Conservation (phyloP, 1,140 invertebrate genomes). For the Cydia strobilella region DNA sequence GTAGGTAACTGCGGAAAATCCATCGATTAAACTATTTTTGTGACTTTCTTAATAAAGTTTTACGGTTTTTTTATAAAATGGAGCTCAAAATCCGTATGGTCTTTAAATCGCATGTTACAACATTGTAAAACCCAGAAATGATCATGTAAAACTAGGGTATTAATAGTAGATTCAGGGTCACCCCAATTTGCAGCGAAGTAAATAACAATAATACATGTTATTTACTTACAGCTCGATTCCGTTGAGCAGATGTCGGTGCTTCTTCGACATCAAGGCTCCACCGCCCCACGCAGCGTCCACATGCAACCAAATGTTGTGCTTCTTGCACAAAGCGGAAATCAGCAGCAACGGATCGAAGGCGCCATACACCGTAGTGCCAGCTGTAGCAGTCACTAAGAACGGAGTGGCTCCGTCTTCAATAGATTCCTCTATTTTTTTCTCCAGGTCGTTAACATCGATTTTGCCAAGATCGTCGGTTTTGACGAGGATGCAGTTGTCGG, state of each 20-base stretch:
- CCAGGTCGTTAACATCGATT: constrained; percentile 88
- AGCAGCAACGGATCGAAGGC: constrained; percentile 94
- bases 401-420: constrained; percentile 86
- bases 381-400: constrained; percentile 94
- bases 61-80: too few species aligned
- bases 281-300: constrained; percentile 98
- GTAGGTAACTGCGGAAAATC: too few species aligned
- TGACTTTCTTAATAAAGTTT: too few species aligned
- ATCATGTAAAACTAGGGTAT: neutral
- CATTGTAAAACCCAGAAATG: neutral
- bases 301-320: constrained; percentile 95
- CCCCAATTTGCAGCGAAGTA: too few species aligned
- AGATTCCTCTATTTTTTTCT: constrained; percentile 84
- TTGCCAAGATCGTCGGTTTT: constrained; percentile 87
- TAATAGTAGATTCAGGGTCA: too few species aligned
- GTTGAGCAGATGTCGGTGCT: constrained; percentile 87
- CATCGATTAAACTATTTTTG: too few species aligned
- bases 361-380: constrained; percentile 91
- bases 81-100: neutral
- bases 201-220: neutral
- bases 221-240: constrained; percentile 86
- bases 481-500: constrained; percentile 87
- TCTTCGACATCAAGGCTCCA: constrained; percentile 91
- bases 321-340: constrained; percentile 90
- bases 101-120: neutral